Evolutionary conservation across 2,113 vertebrate genomes (phyloP).

Genomic region (Pollimyrus isidori): DNA sequence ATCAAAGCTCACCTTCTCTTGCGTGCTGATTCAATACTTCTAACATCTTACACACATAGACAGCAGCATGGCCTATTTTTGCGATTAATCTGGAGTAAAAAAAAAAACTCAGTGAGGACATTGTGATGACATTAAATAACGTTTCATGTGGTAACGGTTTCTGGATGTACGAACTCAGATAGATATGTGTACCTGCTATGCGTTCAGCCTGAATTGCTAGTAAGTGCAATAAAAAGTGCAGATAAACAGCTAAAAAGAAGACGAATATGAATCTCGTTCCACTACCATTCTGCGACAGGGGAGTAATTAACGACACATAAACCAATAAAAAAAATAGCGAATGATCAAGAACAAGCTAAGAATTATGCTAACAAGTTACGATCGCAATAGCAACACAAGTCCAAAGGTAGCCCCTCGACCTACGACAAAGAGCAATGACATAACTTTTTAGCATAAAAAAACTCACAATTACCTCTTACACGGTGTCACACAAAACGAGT

Average conservation of each 20-base stretch:
- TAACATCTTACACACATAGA: slow-evolving; percentile 7
- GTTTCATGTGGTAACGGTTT: not conserved
- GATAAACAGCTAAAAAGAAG: not conserved
- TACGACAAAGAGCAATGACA: not conserved
- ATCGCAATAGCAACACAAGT: not conserved
- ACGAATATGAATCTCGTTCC: not conserved
- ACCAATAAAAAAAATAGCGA: not conserved
- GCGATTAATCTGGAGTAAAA: not conserved
- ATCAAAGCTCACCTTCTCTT: slow-evolving; percentile 12
- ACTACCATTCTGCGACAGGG: not conserved
- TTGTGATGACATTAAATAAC: not conserved
- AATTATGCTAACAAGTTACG: not conserved
- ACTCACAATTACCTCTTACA: not conserved
- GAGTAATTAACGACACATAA: not conserved
- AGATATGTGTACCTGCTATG: not conserved
- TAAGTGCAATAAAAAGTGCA: not conserved
- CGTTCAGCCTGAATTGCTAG: not conserved
- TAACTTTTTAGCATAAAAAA: not conserved
- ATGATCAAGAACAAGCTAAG: not conserved
- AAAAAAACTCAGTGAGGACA: not conserved
- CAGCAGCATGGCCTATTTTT: not conserved
- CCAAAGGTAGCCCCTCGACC: not conserved
- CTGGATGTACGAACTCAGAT: not conserved
- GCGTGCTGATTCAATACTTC: slow-evolving; percentile 11
- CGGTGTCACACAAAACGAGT: too few relatives aligned